These are phyloP conservation scores for Pangasius sanitwongsei DNA, from an alignment of 2,797 vertebrate species.

Conservation along the genomic window DNA sequence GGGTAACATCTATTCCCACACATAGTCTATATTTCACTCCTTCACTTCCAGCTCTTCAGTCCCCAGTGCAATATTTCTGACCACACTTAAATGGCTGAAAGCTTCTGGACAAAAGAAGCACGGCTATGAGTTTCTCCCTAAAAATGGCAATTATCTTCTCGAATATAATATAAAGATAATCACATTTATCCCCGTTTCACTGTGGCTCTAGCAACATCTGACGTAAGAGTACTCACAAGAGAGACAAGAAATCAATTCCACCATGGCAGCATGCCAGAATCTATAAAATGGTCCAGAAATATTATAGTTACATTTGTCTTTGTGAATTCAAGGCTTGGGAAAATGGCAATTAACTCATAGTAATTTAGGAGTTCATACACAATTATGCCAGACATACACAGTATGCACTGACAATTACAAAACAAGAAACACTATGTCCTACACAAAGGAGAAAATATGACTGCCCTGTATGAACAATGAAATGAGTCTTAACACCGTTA, in stretches of 20 bases:
- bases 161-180: neutral
- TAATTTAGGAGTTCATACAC: neutral
- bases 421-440: neutral
- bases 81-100: neutral
- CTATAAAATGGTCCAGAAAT: constrained; percentile 9
- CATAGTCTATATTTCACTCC: neutral
- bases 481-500: neutral
- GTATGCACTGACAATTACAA: neutral
- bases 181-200: neutral
- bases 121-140: neutral
- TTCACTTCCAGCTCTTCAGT: neutral
- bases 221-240: neutral
- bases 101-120: neutral
- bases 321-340: constrained; percentile 1
- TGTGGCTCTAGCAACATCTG: neutral
- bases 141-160: constrained; percentile 5
- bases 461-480: neutral
- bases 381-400: neutral
- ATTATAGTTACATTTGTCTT: constrained; percentile 3
- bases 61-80: neutral
- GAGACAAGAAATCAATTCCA: constrained; percentile 24
- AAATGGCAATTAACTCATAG: neutral
- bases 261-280: constrained; percentile 2
- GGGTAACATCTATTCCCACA: neutral
- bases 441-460: neutral